phyloP scores from a whole-genome alignment of 2,797 vertebrate genomes.

The Mionectes olivaceus region DNA sequence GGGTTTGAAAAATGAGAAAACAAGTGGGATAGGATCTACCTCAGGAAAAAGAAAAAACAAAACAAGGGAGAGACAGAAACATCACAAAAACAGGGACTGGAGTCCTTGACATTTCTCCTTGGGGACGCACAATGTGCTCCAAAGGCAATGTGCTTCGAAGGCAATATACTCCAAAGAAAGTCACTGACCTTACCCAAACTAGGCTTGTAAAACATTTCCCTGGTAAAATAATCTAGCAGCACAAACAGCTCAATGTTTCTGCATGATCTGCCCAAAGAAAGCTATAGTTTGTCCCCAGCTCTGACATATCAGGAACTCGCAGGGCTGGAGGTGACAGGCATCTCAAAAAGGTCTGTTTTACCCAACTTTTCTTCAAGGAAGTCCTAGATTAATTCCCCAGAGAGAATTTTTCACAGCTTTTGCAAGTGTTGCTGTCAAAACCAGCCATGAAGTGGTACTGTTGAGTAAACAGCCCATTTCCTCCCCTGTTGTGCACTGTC shows the following conservation, averaged over 20 bases:
- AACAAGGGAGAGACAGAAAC: rapidly evolving
- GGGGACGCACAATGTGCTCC: rapidly evolving
- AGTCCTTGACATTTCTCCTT: background rate
- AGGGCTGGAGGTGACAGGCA: background rate
- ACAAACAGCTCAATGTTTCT: background rate
- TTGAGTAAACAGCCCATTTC: background rate
- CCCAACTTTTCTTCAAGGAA: background rate
- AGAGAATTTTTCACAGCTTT: background rate
- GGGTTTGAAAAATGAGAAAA: background rate
- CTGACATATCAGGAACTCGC: background rate
- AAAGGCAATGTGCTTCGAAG: background rate
- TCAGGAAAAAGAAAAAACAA: background rate
- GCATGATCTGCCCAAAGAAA: background rate
- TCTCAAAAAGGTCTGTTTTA: background rate
- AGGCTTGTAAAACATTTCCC: background rate
- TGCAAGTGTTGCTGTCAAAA: background rate
- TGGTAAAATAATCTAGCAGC: background rate
- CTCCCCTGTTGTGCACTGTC: background rate
- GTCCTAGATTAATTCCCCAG: background rate
- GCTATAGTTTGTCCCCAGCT: background rate
- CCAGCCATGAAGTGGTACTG: background rate
- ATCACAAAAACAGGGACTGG: background rate
- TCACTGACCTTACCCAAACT: background rate
- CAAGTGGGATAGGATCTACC: rapidly evolving
- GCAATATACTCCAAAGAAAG: background rate